A percentile compares a stretch with the other conserved stretches of the same genome.
Evolutionary conservation across 2,113 vertebrate species (phyloP).

Genomic region (Oryzias curvinotus): DNA sequence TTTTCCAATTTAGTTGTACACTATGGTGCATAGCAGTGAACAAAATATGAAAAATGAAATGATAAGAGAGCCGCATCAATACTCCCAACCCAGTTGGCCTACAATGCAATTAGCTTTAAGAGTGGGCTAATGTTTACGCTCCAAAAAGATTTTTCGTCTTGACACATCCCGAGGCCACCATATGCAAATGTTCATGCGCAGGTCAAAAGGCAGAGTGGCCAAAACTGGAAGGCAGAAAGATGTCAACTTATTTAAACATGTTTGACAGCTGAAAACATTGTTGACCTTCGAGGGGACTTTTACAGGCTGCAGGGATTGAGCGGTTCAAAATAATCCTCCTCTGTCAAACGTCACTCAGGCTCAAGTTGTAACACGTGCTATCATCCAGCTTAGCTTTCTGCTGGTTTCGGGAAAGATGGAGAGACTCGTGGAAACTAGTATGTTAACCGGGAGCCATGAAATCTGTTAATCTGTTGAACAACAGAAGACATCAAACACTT

Average conservation of each 20-base stretch:
- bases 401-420: slow-evolving; percentile 53
- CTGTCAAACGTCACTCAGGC: slow-evolving; percentile 79
- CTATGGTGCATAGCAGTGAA: too few relatives aligned
- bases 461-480: slow-evolving; percentile 50
- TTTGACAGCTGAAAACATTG: slow-evolving; percentile 72
- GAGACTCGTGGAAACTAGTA: slow-evolving; percentile 66
- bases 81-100: too few relatives aligned
- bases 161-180: slow-evolving; percentile 40
- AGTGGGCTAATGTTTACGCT: background rate
- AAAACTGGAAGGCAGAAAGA: slow-evolving; percentile 43
- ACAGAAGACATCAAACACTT: slow-evolving; percentile 68
- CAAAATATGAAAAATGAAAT: too few relatives aligned
- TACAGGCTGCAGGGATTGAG: slow-evolving; percentile 69
- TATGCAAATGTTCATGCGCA: slow-evolving; percentile 46
- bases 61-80: too few relatives aligned
- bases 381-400: slow-evolving; percentile 72
- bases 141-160: slow-evolving; percentile 10
- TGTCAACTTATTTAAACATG: slow-evolving; percentile 64
- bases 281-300: slow-evolving; percentile 76
- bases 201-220: slow-evolving; percentile 56
- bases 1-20: too few relatives aligned
- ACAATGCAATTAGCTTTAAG: background rate
- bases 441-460: slow-evolving; percentile 69
- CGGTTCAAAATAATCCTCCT: slow-evolving; percentile 74
- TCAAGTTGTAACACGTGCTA: slow-evolving; percentile 69